Percentiles rank a stretch among this genome's conserved stretches.
Conservation (phyloP, 2,888 invertebrate species). For the Hermaeophaga mercurialis region DNA sequence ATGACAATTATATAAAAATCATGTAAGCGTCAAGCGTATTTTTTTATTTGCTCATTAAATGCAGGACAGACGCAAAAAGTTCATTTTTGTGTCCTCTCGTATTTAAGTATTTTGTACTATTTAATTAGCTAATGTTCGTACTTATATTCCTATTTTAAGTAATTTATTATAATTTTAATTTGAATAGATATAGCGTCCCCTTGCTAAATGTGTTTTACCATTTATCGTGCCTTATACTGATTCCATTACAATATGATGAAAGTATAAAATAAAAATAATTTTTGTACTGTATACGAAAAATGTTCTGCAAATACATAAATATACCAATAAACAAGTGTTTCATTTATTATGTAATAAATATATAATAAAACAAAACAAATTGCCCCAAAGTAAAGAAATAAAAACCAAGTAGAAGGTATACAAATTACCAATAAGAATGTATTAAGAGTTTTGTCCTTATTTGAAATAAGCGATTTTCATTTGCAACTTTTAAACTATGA, state of each 20-base stretch:
- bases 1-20: conserved; percentile 14
- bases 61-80: background rate
- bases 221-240: conserved; percentile 47
- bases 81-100: conserved; percentile 1
- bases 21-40: conserved; percentile 1
- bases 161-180: conserved; percentile 31
- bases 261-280: conserved; percentile 44
- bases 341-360: too few species aligned
- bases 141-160: conserved; percentile 36
- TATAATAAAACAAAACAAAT: too few species aligned
- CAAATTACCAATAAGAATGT: too few species aligned
- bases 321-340: conserved; percentile 13
- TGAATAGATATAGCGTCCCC: conserved; percentile 10
- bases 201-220: conserved; percentile 45
- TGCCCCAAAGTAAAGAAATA: too few species aligned
- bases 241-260: conserved; percentile 45
- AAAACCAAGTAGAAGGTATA: too few species aligned
- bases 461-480: too few species aligned
- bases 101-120: conserved; percentile 12
- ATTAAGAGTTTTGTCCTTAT: too few species aligned
- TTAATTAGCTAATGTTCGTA: conserved; percentile 15
- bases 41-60: conserved; percentile 27
- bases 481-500: too few species aligned
- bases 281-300: conserved; percentile 43
- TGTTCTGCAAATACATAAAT: conserved; percentile 33